These are phyloP conservation scores for Cinclus mexicanus DNA, from an alignment of 2,113 vertebrate species.

Conservation along the genomic window DNA sequence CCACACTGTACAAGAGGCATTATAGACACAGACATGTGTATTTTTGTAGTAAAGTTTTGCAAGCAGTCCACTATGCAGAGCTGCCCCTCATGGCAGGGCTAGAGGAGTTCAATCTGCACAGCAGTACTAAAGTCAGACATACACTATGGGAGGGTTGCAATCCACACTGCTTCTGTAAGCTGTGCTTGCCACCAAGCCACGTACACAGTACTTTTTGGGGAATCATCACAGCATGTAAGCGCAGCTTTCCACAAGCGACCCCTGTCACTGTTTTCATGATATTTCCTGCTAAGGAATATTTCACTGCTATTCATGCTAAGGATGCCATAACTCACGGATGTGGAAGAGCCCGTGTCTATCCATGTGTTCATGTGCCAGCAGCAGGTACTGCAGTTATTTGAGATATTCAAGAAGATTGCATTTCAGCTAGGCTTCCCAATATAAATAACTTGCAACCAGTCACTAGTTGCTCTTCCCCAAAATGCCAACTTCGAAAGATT, in stretches of 20 bases:
- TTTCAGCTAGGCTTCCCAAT: background rate
- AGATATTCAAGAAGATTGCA: background rate
- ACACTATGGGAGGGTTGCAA: background rate
- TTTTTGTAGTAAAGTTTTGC: background rate
- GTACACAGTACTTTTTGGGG: background rate
- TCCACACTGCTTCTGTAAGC: background rate
- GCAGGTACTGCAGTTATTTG: background rate
- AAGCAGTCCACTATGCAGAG: background rate
- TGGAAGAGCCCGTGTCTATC: background rate
- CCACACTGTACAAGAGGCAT: background rate
- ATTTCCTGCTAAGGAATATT: background rate
- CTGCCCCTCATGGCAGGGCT: background rate
- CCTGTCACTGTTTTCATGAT: background rate
- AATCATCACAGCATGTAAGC: background rate
- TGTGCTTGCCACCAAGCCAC: background rate
- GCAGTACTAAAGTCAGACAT: background rate
- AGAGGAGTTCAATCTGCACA: background rate
- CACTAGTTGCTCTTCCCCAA: background rate
- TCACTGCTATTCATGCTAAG: background rate
- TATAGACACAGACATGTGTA: background rate
- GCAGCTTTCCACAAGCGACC: background rate
- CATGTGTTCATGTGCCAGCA: background rate
- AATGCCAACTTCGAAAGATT: background rate
- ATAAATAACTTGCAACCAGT: background rate
- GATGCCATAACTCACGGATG: background rate